These are phyloP conservation scores for Aegotheles bennettii DNA, from an alignment of 2,113 vertebrate species.

Conservation along the genomic window DNA sequence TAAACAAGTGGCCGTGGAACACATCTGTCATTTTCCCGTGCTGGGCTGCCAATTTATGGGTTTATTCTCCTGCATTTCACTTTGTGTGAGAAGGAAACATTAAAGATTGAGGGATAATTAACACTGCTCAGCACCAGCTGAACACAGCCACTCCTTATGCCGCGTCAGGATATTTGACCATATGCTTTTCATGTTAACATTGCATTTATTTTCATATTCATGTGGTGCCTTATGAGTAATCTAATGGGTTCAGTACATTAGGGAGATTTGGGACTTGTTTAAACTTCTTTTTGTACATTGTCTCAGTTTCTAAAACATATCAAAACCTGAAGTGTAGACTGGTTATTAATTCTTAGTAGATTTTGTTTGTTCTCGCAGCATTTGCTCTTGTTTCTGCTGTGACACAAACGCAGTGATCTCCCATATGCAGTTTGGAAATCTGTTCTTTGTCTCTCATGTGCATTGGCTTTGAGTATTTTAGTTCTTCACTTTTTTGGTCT, in stretches of 20 bases:
- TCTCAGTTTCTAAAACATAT: not conserved
- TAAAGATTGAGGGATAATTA: not conserved
- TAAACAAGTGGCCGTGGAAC: not conserved
- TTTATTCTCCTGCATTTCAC: not conserved
- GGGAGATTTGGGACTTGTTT: not conserved
- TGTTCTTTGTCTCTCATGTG: not conserved
- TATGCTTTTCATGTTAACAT: conserved; percentile 15
- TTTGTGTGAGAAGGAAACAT: not conserved
- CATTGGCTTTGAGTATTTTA: not conserved
- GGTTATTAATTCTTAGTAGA: not conserved
- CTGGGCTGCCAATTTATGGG: not conserved
- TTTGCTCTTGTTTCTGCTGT: not conserved
- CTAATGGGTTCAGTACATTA: not conserved
- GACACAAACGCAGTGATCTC: not conserved
- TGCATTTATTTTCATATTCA: not conserved
- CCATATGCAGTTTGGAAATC: not conserved
- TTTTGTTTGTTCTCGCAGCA: not conserved
- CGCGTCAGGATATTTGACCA: not conserved
- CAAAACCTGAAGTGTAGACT: not conserved
- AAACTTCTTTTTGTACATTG: not conserved
- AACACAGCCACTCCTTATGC: conserved; percentile 1
- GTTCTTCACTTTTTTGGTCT: not conserved
- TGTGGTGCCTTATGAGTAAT: not conserved
- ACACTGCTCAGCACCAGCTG: not conserved
- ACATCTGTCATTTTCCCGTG: not conserved